Evolutionary conservation across 2,113 vertebrate species (phyloP), one percentile per base, ranked within the genome.

Genomic region (Cacatua alba): DNA sequence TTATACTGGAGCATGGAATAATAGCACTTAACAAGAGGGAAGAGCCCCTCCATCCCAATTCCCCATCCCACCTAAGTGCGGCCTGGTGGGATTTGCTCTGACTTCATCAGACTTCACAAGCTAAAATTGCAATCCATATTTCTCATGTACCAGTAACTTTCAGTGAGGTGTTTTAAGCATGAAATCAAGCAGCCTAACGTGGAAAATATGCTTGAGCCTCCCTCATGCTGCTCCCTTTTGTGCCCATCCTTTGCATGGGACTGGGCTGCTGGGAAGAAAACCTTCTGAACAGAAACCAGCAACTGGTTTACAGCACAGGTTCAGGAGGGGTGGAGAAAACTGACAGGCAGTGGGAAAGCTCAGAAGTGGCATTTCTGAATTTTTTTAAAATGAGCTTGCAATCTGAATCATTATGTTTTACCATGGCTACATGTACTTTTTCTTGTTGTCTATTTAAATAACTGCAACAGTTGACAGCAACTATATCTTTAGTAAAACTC

Each of bases 191-290:
- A 88, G 19, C 11, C 13, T 72, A n/a, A 44, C 7, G 3, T 13
- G 69, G 59, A 37, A 85, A 76, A 29, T 72, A 8, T 28, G 24
- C 41, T 68, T 82, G 28, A 35, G 14, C 24, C 10, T 70, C 43
- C 25, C 13, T 91, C 23, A 1, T 64, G 63, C 52, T 64, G 1
- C 29, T 91, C 43, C 46, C 7, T 51, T 84, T 69, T 68, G 23
- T 37, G 46, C 21, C 53, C 0, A 0, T 51, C 21, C 59, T 48
- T 71, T 43, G 39, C 26, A 5, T 2, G 10, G 28, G n/a, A 9
- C 48, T 37, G 71, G 13, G 13, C 37, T 75, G 31, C 1, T 1
- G 17, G 13, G 13, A 1, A 26, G 21, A 51, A 78, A 78, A 18
- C 14, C 60, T 63, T 57, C 17, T 35, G 43, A 71, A 51, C 25